Evolutionary conservation across 2,797 vertebrate species (phyloP).

Genomic region (Enteromius treurensis): DNA sequence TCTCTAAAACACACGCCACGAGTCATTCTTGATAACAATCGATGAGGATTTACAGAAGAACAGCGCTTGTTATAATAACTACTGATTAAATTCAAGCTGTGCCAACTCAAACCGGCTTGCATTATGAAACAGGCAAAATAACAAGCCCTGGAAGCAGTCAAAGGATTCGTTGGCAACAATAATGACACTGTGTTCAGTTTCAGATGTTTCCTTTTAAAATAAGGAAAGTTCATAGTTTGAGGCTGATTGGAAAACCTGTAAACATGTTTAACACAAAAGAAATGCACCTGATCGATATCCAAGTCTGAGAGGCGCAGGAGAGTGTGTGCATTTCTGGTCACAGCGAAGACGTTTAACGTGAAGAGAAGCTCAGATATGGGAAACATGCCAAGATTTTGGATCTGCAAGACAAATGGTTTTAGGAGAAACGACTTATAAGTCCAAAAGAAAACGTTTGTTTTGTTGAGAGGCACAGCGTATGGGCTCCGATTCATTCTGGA

Average conservation of each 20-base stretch:
- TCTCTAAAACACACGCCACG: not conserved
- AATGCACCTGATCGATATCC: conserved; percentile 74
- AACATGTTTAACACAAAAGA: not conserved
- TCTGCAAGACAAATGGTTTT: conserved; percentile 67
- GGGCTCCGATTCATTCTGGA: not conserved
- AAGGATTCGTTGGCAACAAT: not conserved
- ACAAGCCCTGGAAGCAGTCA: conserved; percentile 5
- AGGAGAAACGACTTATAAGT: not conserved
- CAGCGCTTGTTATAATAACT: not conserved
- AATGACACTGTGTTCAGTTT: not conserved
- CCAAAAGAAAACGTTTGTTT: conserved; percentile 21
- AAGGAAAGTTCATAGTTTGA: not conserved
- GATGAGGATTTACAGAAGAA: not conserved
- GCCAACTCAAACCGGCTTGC: not conserved
- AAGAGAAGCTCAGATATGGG: conserved; percentile 79
- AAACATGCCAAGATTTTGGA: conserved; percentile 90
- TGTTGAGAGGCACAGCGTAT: not conserved
- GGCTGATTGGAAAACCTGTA: not conserved
- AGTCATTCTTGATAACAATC: conserved; percentile 3
- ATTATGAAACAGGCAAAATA: not conserved
- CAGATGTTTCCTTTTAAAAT: not conserved
- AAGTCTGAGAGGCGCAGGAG: conserved; percentile 81
- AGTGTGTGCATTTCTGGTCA: conserved; percentile 80
- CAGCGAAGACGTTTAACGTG: conserved; percentile 80
- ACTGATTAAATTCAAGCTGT: not conserved